A percentile compares a stretch with the other conserved stretches of the same genome.
phyloP scores from a whole-genome alignment of 1,140 invertebrate genomes.

The Cyclargus thomasi region DNA sequence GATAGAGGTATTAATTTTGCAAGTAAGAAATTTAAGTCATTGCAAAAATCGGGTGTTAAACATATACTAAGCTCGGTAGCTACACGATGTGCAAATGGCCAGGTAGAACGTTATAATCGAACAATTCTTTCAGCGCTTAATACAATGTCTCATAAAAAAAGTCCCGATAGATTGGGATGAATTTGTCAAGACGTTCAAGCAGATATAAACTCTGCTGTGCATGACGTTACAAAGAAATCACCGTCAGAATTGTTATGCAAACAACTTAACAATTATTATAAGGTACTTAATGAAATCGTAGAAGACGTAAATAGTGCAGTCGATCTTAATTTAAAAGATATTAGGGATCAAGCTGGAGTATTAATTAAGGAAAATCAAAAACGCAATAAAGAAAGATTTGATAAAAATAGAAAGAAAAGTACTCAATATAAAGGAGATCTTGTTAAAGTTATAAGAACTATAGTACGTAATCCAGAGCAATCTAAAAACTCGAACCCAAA shows the following conservation, averaged over 20 bases:
- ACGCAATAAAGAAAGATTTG: conserved; percentile 24
- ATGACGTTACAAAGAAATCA: conserved; percentile 26
- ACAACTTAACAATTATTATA: conserved; percentile 18
- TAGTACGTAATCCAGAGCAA: neutral
- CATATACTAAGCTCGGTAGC: neutral
- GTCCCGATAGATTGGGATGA: conserved; percentile 15
- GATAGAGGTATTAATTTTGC: neutral
- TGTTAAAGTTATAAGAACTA: conserved; percentile 22
- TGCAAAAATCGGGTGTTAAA: neutral
- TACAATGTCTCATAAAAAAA: conserved; percentile 17
- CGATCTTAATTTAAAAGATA: conserved; percentile 18
- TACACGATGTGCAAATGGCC: neutral
- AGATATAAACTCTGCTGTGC: conserved; percentile 24
- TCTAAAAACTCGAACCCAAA: conserved; percentile 31
- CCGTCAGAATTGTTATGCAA: conserved; percentile 24
- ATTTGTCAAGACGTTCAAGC: conserved; percentile 23
- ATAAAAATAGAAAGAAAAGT: conserved; percentile 23
- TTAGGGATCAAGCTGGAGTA: conserved; percentile 24
- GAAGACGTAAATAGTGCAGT: neutral
- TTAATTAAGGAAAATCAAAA: conserved; percentile 26
- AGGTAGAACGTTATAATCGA: neutral
- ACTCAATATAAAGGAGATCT: conserved; percentile 28
- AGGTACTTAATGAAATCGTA: conserved; percentile 22
- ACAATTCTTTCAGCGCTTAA: conserved; percentile 11
- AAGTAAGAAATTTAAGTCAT: conserved; percentile 14